Conservation (phyloP, 2,113 vertebrate species). For the Gopherus evgoodei region DNA sequence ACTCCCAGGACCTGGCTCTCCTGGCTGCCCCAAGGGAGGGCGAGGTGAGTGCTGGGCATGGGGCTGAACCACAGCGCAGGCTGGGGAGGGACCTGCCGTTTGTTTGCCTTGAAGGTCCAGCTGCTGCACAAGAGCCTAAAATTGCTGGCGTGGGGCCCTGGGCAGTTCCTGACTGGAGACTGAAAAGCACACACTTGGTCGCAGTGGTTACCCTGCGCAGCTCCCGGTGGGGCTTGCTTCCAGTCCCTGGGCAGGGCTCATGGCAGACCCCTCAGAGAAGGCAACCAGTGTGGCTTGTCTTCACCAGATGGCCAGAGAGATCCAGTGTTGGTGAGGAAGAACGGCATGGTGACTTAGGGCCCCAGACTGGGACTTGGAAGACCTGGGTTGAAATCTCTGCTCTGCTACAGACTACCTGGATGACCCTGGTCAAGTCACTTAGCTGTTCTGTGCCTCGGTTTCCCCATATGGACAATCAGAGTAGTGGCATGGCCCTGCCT, state of each 20-base stretch:
- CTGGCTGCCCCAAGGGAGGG: background rate
- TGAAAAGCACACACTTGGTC: background rate
- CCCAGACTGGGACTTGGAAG: background rate
- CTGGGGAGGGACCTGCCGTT: background rate
- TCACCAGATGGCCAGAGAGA: background rate
- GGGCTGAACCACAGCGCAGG: background rate
- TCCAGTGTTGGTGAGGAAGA: background rate
- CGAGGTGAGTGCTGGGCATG: background rate
- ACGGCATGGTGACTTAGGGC: background rate
- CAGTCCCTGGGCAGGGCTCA: background rate
- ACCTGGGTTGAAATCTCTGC: background rate
- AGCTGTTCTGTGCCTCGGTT: background rate
- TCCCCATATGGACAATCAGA: background rate
- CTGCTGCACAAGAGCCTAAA: background rate
- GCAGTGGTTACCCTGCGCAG: background rate
- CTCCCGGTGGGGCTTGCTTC: background rate
- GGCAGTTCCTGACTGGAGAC: background rate
- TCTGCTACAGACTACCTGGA: background rate
- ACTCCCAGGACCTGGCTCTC: no score
- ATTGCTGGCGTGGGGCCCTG: background rate
- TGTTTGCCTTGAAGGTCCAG: background rate
- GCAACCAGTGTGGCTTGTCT: background rate
- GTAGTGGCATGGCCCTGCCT: background rate
- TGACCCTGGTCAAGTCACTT: background rate
- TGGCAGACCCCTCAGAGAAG: background rate